Base-by-base conservation (phyloP, 2,797 vertebrate genomes). In the Parauchenoglanis ngamensis region DNA sequence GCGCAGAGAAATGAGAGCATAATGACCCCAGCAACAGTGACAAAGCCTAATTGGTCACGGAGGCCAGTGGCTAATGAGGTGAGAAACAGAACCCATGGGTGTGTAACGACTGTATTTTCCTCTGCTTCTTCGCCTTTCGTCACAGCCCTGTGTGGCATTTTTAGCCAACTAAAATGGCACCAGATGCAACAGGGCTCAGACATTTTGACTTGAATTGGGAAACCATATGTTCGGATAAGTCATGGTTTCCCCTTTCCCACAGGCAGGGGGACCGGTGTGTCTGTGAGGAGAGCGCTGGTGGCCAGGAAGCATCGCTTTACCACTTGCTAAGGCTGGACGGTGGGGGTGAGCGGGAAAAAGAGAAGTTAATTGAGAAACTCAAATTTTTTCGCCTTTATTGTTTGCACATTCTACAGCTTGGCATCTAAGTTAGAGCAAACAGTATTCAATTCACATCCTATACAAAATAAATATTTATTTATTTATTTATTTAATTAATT, bases 11-110 rank as follows among this genome's bases (percentile, higher is more conserved):
- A 98, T 98, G 96, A 97, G 97, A 96, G 97, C 97, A 98, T 98
- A 98, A 98, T 97, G 97, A 98, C 96, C 96, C 93, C 95, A 94
- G 94, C 96, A 95, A 96, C 95, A 92, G 94, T 94, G 95, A 98
- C 97, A 99, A 98, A 98, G 97, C 97, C 97, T 97, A 97, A 99
- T 99, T 98, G 96, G 97, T 98, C 96, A 98, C 95, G 97, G 97
- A 97, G 96, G 96, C 97, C 96, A 97, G 96, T 97, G 97, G 95
- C 96, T 99, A 99, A 99, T 99, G 98, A 98, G 97, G 96, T 98
- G 97, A 98, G 97, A 98, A 97, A 95, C 95, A 90, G 86, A 86
- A 95, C 96, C 95, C 90, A 95, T 95, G 97, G 94, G 96, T 97
- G 96, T 97, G 97, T 97, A 98, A 98, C 98, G 97, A 97, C 97